Percentiles rank a stretch among this genome's conserved stretches.
phyloP scores from a whole-genome alignment of 2,113 vertebrate species.

The Microtus ochrogaster region DNA sequence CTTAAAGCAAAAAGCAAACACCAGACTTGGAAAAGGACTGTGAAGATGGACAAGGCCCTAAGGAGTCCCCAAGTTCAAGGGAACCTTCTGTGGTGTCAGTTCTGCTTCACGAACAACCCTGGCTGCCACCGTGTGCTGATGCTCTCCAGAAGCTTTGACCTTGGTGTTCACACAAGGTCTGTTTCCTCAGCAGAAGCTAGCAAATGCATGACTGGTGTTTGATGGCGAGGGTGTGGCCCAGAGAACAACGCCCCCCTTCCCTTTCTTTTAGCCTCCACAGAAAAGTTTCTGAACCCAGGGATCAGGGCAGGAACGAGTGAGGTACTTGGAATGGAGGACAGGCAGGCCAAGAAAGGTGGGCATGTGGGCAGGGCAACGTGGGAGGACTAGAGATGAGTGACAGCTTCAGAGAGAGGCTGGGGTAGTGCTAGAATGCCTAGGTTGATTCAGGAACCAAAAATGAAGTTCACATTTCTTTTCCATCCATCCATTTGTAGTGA shows the following conservation, averaged over 20 bases:
- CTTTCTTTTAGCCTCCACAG: not conserved
- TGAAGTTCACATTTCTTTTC: no score
- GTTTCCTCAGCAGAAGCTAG: not conserved
- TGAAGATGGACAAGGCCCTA: not conserved
- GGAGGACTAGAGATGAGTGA: not conserved
- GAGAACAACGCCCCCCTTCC: accelerated
- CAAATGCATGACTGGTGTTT: no score
- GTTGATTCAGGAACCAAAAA: not conserved
- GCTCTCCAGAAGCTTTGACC: not conserved
- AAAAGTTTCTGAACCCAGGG: not conserved
- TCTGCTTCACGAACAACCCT: no score
- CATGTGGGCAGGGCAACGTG: not conserved
- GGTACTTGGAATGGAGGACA: not conserved
- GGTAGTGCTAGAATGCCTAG: no score
- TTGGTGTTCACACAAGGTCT: not conserved
- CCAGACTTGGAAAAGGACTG: not conserved
- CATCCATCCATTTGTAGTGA: not conserved
- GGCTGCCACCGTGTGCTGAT: no score
- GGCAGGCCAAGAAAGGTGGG: not conserved
- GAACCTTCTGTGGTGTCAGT: not conserved
- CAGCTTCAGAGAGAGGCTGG: not conserved
- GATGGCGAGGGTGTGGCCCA: not conserved
- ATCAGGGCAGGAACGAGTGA: not conserved
- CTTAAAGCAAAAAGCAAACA: not conserved
- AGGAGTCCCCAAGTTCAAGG: not conserved